These are phyloP conservation scores for Stichodactyla helianthus DNA, from an alignment of 64 coral and sea anemone species.

Conservation along the genomic window DNA sequence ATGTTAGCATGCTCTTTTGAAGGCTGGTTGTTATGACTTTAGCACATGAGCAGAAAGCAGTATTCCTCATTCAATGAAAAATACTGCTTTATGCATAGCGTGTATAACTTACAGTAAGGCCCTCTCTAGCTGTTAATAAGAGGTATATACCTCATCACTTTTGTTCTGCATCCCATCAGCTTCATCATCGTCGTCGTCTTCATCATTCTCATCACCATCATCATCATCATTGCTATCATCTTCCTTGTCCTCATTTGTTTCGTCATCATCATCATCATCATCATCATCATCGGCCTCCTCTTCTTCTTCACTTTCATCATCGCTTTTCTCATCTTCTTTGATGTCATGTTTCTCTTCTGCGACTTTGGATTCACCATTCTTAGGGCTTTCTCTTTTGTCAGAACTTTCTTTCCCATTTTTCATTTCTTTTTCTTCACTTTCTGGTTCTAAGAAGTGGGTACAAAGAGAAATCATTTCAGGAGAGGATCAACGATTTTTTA, in stretches of 20 bases:
- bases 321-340: constrained; percentile 2
- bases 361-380: constrained; percentile 29
- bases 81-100: no score
- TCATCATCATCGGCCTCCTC: constrained; percentile 1
- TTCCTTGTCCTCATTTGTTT: constrained; percentile 21
- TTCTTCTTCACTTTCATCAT: background rate
- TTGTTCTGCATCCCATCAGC: background rate
- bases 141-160: background rate
- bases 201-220: constrained; percentile 43
- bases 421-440: constrained; percentile 15
- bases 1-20: no score
- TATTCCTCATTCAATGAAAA: no score
- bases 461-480: background rate
- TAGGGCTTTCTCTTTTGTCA: background rate
- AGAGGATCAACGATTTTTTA: no score
- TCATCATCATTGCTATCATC: constrained; percentile 51
- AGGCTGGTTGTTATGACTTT: no score
- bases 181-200: constrained; percentile 34
- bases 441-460: background rate
- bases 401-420: background rate
- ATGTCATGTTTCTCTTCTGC: background rate
- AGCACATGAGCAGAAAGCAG: no score
- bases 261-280: constrained; percentile 1
- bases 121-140: background rate
- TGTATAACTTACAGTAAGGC: no score